Conservation (phyloP, 2,888 invertebrate species). For the Leucoptera coffeella region DNA sequence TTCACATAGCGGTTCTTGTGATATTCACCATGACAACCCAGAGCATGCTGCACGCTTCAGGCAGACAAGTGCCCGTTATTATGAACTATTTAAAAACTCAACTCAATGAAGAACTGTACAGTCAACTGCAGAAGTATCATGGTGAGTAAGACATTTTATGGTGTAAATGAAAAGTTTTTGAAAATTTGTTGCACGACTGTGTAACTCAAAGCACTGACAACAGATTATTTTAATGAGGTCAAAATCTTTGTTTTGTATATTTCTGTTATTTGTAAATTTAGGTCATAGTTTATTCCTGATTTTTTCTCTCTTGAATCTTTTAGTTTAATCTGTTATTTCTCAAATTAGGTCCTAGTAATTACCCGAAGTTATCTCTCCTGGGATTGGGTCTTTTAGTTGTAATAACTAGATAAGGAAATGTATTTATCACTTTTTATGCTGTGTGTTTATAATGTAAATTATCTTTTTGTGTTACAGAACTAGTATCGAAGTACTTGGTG, state of each 20-base stretch:
- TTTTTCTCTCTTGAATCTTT: too few species aligned
- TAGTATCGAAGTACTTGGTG: slow-evolving; percentile 31
- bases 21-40: slow-evolving; percentile 78
- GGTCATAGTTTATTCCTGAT: too few species aligned
- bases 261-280: neutral
- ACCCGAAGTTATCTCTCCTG: too few species aligned
- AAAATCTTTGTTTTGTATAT: neutral
- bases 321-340: too few species aligned
- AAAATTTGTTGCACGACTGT: neutral
- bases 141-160: slow-evolving; percentile 48
- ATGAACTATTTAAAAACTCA: slow-evolving; percentile 65
- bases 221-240: neutral
- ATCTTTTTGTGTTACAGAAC: slow-evolving; percentile 30
- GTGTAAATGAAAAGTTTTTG: neutral
- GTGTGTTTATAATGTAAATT: too few species aligned
- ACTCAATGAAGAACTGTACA: slow-evolving; percentile 59
- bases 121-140: slow-evolving; percentile 65
- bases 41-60: slow-evolving; percentile 85
- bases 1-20: slow-evolving; percentile 72
- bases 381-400: neutral
- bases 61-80: slow-evolving; percentile 82
- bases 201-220: neutral
- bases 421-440: too few species aligned
- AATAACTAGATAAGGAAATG: neutral
- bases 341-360: too few species aligned